Percentiles rank a stretch among this genome's conserved stretches.
phyloP scores from a whole-genome alignment of 2,888 invertebrate genomes.

The Nebria brevicollis region DNA sequence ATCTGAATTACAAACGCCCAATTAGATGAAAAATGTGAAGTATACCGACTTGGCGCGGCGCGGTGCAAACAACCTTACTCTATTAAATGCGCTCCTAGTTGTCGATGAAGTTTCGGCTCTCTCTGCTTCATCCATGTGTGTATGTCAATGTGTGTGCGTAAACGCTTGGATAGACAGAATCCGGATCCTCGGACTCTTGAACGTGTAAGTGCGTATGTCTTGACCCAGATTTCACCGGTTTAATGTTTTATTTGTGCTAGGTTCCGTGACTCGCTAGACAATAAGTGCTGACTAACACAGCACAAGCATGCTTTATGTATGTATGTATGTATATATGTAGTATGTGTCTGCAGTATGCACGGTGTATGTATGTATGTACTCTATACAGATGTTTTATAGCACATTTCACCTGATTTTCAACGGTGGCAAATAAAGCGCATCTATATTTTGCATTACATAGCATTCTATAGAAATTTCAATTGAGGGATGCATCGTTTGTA shows the following conservation, averaged over 20 bases:
- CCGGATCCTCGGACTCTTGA: slow-evolving; percentile 33
- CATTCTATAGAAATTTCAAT: too few species aligned
- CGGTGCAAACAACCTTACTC: not conserved
- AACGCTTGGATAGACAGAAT: slow-evolving; percentile 22
- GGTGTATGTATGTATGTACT: not conserved
- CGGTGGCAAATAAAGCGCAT: not conserved
- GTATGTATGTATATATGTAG: not conserved
- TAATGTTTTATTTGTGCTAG: slow-evolving; percentile 46
- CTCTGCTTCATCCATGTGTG: not conserved
- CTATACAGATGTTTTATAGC: too few species aligned
- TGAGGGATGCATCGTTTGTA: too few species aligned
- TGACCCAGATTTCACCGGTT: slow-evolving; percentile 44
- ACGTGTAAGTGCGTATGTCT: slow-evolving; percentile 29
- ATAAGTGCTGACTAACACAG: slow-evolving; percentile 40
- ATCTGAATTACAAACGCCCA: not conserved
- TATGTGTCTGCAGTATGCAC: not conserved
- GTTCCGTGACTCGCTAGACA: slow-evolving; percentile 46
- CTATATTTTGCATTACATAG: too few species aligned
- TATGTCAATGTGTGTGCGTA: not conserved
- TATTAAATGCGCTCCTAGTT: not conserved
- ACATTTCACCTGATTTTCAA: not conserved
- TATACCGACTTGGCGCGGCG: not conserved
- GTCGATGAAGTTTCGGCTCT: slow-evolving; percentile 1
- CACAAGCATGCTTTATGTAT: not conserved
- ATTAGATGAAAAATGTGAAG: not conserved